Evolutionary conservation across 2,888 invertebrate genomes (phyloP), one percentile per base, ranked within the genome.

Genomic region (Netelia inedita): DNA sequence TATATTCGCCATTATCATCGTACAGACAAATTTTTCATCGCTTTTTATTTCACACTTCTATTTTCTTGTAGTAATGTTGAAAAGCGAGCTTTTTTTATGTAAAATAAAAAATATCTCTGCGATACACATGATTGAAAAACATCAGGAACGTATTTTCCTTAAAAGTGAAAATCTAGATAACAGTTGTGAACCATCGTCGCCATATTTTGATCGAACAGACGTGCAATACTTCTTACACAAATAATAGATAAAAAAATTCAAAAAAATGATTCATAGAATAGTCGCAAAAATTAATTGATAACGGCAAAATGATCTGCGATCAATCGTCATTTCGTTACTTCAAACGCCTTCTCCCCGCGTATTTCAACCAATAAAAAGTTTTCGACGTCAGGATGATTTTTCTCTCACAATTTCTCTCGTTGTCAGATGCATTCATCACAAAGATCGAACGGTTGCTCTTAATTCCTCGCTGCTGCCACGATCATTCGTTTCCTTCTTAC

Each of bases 401-500:
- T 57, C 35, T 6, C 35, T 19, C 16, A 57, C 5, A 57, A 57
- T n/a, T 23, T 61, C 16, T 57, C 19, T 16, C 57, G 3, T 61
- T 23, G 28, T 23, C 28, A 14, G 61, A 9, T 5, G 16, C n/a
- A 61, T 14, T 14, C 23, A 8, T 3, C 23, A 61, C 23, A 19
- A 28, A 11, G 11, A 28, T 61, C 28, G 23, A 61, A 28, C 23
- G 14, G 11, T 79, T 61, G 53, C 59, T 55, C 46, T 69, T 41
- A 8, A 79, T 69, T 63, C 16, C 23, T 80, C 57, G 21, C 19
- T 21, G 53, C 21, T 11, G 28, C 16, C n/a, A 66, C 10, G 23
- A 73, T 73, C 57, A 35, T 59, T 68, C 76, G 21, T 65, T 75
- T 11, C 23, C 43, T 68, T 61, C 78, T 61, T 63, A 28, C 21